A percentile compares a stretch with the other conserved stretches of the same genome.
These are phyloP conservation scores for Mactromeris polynyma DNA, from an alignment of 2,888 invertebrate genomes.

Conservation along the genomic window DNA sequence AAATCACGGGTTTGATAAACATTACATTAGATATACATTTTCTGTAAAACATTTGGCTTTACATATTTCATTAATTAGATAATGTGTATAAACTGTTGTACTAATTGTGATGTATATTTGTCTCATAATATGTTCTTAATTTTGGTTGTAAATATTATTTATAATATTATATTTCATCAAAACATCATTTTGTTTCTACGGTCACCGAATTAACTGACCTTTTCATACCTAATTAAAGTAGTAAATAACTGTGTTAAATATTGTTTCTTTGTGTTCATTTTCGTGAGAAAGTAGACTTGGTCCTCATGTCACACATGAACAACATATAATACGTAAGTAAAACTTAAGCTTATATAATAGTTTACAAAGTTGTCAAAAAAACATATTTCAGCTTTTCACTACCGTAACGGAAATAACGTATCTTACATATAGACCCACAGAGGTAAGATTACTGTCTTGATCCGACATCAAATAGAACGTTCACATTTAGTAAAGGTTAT, in stretches of 20 bases:
- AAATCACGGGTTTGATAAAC: constrained; percentile 7
- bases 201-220: not conserved
- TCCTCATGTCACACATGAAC: too few species aligned
- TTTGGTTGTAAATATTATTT: constrained; percentile 7
- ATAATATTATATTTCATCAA: not conserved
- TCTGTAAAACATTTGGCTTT: constrained; percentile 6
- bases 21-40: not conserved
- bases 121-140: not conserved
- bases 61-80: not conserved
- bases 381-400: too few species aligned
- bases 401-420: too few species aligned
- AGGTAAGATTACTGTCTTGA: too few species aligned
- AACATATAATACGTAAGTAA: too few species aligned
- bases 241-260: not conserved
- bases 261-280: too few species aligned
- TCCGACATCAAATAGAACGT: too few species aligned
- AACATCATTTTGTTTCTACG: not conserved
- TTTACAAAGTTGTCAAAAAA: too few species aligned
- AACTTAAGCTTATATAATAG: too few species aligned
- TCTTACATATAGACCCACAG: too few species aligned
- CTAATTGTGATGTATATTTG: not conserved
- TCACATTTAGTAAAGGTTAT: too few species aligned
- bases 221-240: not conserved
- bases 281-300: too few species aligned
- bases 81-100: constrained; percentile 8